phyloP scores from a whole-genome alignment of 2,888 invertebrate species.

The Caenorhabditis macrosperma region DNA sequence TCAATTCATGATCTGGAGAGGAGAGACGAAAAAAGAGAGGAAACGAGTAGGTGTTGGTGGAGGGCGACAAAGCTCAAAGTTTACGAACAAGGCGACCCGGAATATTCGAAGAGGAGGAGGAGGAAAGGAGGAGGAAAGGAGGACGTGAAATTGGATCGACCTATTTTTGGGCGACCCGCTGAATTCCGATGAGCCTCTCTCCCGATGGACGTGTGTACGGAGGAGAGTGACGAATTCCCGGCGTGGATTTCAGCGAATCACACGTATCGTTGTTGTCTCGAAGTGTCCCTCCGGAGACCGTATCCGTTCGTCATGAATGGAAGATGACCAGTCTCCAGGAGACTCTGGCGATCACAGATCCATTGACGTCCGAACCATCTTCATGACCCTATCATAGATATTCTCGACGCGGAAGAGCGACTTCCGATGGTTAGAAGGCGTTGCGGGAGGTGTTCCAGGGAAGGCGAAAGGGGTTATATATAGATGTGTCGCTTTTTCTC shows the following conservation, averaged over 20 bases:
- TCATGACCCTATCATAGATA: too few relatives aligned
- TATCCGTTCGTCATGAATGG: neutral
- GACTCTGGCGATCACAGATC: too few relatives aligned
- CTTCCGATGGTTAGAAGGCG: too few relatives aligned
- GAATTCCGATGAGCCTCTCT: conserved; percentile 32
- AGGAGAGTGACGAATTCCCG: conserved; percentile 22
- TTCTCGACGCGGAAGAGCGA: too few relatives aligned
- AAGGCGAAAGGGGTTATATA: too few relatives aligned
- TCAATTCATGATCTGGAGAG: conserved; percentile 49
- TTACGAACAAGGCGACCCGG: conserved; percentile 8
- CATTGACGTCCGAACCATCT: too few relatives aligned
- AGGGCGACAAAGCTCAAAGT: conserved; percentile 34
- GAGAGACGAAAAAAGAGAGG: neutral
- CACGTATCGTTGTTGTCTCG: conserved; percentile 3
- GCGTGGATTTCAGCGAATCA: conserved; percentile 2
- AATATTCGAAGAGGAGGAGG: neutral
- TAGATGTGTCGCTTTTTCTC: too few relatives aligned
- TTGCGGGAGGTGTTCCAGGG: too few relatives aligned
- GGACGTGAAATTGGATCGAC: conserved; percentile 51
- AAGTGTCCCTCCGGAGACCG: neutral
- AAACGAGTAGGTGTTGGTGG: neutral
- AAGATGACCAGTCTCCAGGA: neutral
- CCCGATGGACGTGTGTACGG: neutral
- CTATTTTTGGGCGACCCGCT: conserved; percentile 24
- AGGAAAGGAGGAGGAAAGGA: conserved; percentile 24